Evolutionary conservation across 2,888 invertebrate genomes (phyloP), one percentile per base, ranked within the genome.

Genomic region (Calliphora vomitoria): DNA sequence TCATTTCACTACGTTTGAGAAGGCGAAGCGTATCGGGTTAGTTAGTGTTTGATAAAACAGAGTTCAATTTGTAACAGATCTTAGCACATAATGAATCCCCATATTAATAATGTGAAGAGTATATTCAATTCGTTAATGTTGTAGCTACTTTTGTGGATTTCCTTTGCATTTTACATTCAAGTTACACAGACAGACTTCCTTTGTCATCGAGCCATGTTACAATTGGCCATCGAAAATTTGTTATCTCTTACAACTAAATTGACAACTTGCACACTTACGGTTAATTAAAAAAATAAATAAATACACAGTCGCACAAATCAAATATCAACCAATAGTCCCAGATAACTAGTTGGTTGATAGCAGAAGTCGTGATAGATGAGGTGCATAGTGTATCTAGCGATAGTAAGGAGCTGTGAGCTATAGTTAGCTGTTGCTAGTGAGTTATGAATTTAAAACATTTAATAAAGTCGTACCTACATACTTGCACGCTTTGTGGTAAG

Each of bases 181-280:
- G 58, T 15, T 25, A 25, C 25, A 31, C 10, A 53, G 8, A 47
- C 31, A 50, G 18, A 31, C 20, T 38, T 25, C 50, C 38, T 71
- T 71, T 60, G 69, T 60, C 62, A 64, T 41, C n/a, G 72, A 20
- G 15, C 4, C 44, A 58, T 18, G 31, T 74, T 74, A 18, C 44
- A 20, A 58, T 82, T 74, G 81, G 58, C 25, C 20, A 62, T 68
- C 69, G 69, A 82, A 87, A 55, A 90, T 89, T 91, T 92, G 60
- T 92, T 91, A 91, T 91, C 90, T 91, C 90, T 90, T 90, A 83
- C 90, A 89, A 90, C 87, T 86, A 90, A 90, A 90, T 82, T 91
- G 92, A 92, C 92, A 92, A 91, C 90, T 89, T 89, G 89, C 89
- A 89, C 89, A 85, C 89, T 89, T 86, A 74, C 88, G 85, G 84